Base-by-base conservation (phyloP, 2,888 invertebrate species). In the Caenorhabditis macrosperma region DNA sequence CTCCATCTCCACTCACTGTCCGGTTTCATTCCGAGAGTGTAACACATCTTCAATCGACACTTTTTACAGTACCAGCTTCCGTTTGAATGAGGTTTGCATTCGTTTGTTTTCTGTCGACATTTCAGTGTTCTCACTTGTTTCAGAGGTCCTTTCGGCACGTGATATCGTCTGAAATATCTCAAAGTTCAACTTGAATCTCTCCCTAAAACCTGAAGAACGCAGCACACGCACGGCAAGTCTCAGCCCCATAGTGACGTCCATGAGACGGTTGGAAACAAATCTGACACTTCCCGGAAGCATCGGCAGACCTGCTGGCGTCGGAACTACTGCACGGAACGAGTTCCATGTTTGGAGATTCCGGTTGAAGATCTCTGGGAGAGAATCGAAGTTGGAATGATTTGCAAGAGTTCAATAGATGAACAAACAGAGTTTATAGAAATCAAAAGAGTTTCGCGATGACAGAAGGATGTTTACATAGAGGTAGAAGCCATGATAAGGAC, bases 241-340 rank as follows among this genome's bases (percentile, higher is more conserved):
- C 46, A 2, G 52, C 67, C 46, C 75, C 75, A 46, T 61, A 75
- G 17, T 75, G 75, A 26, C 59, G 59, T 41, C 75, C 75, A 24
- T 75, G 75, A 2, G 75, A 52, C 9, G 52, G 54, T 48, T 48
- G 44, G 12, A 7, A 67, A 35, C 75, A 75, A 2, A 75, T 28
- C 28, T 60, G 67, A 44, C 75, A 75, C 22, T 60, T 66, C n/a
- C n/a, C n/a, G n/a, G n/a, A n/a, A n/a, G n/a, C n/a, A 4, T 33
- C 48, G 10, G n/a, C 4, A 20, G n/a, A n/a, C n/a, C n/a, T n/a
- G n/a, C n/a, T n/a, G n/a, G n/a, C n/a, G n/a, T n/a, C n/a, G n/a
- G n/a, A n/a, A n/a, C n/a, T n/a, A n/a, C n/a, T n/a, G n/a, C n/a
- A n/a, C n/a, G n/a, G n/a, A n/a, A n/a, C n/a, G n/a, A n/a, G n/a